Evolutionary conservation across 2,797 vertebrate species (phyloP).

Genomic region (Microhierax caerulescens): DNA sequence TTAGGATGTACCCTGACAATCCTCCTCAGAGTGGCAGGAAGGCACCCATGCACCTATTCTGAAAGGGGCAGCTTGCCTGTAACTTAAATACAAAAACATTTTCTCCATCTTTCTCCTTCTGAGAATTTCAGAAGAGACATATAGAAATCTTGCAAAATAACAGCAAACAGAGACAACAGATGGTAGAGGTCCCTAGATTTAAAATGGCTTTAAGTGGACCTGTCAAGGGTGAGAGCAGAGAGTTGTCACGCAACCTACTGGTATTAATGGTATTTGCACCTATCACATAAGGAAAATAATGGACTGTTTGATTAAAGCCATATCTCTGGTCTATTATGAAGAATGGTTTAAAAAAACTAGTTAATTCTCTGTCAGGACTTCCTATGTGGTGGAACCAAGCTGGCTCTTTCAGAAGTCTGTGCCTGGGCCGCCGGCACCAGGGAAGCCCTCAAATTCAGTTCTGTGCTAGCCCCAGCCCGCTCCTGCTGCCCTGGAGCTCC

Average conservation of each 20-base stretch:
- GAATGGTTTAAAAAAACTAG: neutral
- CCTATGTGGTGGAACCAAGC: neutral
- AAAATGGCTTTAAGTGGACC: neutral
- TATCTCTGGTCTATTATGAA: neutral
- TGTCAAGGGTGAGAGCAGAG: neutral
- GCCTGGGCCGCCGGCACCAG: neutral
- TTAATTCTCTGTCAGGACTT: neutral
- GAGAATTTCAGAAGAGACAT: neutral
- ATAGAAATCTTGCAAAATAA: neutral
- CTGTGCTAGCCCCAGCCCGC: accelerated
- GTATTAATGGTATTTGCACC: neutral
- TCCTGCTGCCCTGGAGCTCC: neutral
- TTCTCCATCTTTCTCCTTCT: neutral
- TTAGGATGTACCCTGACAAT: neutral
- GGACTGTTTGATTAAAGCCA: neutral
- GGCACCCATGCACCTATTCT: neutral
- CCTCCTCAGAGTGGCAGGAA: accelerated
- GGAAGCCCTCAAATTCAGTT: neutral
- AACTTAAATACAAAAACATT: neutral
- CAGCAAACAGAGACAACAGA: neutral
- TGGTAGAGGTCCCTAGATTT: neutral
- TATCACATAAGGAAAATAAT: neutral
- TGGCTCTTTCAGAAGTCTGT: neutral
- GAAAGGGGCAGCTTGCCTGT: neutral
- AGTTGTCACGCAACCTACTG: neutral